Conservation (phyloP, 2,797 vertebrate genomes). For the Gambelia wislizenii region DNA sequence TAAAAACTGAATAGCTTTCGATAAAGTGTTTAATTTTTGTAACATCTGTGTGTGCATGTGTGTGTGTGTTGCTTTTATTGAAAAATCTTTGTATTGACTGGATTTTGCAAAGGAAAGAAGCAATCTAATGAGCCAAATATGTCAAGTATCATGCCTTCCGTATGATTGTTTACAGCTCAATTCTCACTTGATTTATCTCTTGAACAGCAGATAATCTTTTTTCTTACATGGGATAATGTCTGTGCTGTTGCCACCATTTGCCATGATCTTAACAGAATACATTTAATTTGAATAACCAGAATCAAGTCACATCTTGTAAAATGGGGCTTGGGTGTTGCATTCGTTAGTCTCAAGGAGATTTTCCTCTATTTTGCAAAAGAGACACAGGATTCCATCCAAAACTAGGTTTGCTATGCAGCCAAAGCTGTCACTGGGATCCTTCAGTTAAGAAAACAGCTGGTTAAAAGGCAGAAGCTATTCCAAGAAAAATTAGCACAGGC, state of each 20-base stretch:
- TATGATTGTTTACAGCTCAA: conserved; percentile 8
- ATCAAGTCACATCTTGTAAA: conserved; percentile 35
- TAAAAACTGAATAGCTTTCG: too few species aligned
- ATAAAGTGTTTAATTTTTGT: neutral
- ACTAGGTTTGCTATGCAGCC: conserved; percentile 33
- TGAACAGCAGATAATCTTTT: conserved; percentile 25
- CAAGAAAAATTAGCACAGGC: conserved; percentile 29
- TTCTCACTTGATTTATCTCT: conserved; percentile 2
- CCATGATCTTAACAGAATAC: conserved; percentile 27
- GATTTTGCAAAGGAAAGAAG: conserved; percentile 17
- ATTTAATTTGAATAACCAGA: conserved; percentile 36
- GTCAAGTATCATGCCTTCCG: conserved; percentile 21
- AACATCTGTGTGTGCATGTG: neutral
- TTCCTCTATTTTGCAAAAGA: conserved; percentile 37
- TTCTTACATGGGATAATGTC: conserved; percentile 33
- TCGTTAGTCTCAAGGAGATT: conserved; percentile 45
- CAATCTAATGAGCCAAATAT: neutral
- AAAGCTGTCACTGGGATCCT: conserved; percentile 25
- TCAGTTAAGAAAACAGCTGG: conserved; percentile 36
- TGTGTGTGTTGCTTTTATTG: neutral
- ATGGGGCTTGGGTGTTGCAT: neutral
- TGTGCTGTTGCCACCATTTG: conserved; percentile 37
- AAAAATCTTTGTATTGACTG: conserved; percentile 13
- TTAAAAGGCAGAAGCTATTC: conserved; percentile 22
- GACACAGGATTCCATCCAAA: conserved; percentile 29